Evolutionary conservation across 1,140 invertebrate species (phyloP).

Genomic region (Palaemon carinicauda): DNA sequence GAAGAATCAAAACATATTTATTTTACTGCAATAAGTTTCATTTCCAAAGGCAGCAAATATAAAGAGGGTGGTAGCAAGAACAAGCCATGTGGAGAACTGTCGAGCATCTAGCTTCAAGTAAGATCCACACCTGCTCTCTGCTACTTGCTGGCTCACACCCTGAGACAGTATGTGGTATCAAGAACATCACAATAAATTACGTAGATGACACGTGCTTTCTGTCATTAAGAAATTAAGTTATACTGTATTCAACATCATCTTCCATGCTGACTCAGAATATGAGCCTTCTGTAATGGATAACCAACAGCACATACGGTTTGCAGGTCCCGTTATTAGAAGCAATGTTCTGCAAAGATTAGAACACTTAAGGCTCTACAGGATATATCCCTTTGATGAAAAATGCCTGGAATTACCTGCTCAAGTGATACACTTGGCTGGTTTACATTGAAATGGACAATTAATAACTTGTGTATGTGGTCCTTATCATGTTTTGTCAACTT

Average conservation of each 20-base stretch:
- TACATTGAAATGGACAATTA: background rate
- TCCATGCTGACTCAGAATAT: background rate
- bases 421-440: constrained; percentile 8
- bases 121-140: constrained; percentile 9
- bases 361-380: background rate
- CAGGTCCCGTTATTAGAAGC: constrained; percentile 1
- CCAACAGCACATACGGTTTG: background rate
- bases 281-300: background rate
- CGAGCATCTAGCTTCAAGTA: background rate
- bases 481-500: background rate
- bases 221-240: background rate
- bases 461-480: background rate
- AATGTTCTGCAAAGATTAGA: constrained; percentile 1
- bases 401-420: background rate
- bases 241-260: background rate
- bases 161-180: background rate
- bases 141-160: background rate
- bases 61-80: constrained; percentile 39
- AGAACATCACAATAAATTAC: background rate
- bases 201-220: background rate
- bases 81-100: constrained; percentile 33
- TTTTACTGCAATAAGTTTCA: constrained; percentile 19
- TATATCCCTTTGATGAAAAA: background rate
- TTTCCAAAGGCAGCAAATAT: constrained; percentile 40
- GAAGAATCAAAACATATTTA: background rate